These are phyloP conservation scores for Drosophila merina DNA, from an alignment of 2,888 invertebrate species.

Conservation along the genomic window DNA sequence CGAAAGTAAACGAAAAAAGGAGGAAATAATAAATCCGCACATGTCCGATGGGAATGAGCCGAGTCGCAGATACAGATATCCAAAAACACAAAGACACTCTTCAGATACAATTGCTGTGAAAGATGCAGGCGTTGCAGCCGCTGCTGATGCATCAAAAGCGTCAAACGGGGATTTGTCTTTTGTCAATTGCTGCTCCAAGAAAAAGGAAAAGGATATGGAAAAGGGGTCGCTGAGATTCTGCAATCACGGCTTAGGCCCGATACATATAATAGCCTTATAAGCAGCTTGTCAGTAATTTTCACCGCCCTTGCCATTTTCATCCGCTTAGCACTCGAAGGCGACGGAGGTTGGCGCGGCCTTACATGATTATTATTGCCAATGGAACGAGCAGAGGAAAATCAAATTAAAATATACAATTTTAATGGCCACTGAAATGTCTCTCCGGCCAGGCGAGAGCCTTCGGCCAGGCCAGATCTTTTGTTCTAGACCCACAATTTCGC, in stretches of 20 bases:
- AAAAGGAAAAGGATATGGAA: slow-evolving; percentile 22
- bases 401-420: slow-evolving; percentile 78
- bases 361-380: slow-evolving; percentile 65
- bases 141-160: slow-evolving; percentile 69
- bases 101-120: slow-evolving; percentile 33
- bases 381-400: slow-evolving; percentile 67
- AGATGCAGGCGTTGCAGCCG: slow-evolving; percentile 25
- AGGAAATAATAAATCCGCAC: slow-evolving; percentile 69
- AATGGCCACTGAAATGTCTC: slow-evolving; percentile 61
- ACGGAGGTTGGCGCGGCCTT: slow-evolving; percentile 43
- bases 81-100: slow-evolving; percentile 59
- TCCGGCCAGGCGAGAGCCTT: slow-evolving; percentile 18
- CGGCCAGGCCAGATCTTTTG: slow-evolving; percentile 53
- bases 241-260: slow-evolving; percentile 68
- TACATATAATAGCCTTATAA: slow-evolving; percentile 67
- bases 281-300: slow-evolving; percentile 40
- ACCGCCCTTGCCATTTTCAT: slow-evolving; percentile 35
- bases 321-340: slow-evolving; percentile 54
- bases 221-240: slow-evolving; percentile 25
- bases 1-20: slow-evolving; percentile 58
- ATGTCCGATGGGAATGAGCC: slow-evolving; percentile 56
- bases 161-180: slow-evolving; percentile 44
- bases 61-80: slow-evolving; percentile 24
- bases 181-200: slow-evolving; percentile 23
- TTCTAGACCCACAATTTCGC: slow-evolving; percentile 48